These are phyloP conservation scores for Microctenopoma steveboyesi DNA, from an alignment of 2,797 vertebrate genomes.

Conservation along the genomic window DNA sequence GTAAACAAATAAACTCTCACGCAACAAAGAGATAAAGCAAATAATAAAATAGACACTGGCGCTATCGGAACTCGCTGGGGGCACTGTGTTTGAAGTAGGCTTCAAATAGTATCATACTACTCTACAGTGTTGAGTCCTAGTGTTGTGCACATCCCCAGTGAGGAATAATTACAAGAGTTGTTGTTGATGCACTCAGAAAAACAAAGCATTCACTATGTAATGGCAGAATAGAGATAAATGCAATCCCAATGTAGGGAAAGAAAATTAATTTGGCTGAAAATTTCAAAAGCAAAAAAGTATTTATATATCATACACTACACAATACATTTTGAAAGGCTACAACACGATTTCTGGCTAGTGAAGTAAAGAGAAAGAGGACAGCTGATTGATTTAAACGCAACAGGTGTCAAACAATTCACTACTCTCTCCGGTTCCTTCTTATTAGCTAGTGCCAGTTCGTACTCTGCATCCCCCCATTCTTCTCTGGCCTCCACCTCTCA, in stretches of 20 bases:
- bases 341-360: constrained; percentile 4
- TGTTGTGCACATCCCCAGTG: constrained; percentile 63
- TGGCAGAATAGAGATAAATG: constrained; percentile 52
- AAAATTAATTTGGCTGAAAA: not conserved
- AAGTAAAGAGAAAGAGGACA: not conserved
- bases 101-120: constrained; percentile 83
- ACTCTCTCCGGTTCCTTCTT: constrained; percentile 38
- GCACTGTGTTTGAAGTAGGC: constrained; percentile 80
- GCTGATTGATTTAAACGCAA: constrained; percentile 56
- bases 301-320: constrained; percentile 2
- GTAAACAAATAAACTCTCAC: constrained; percentile 85
- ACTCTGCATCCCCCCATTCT: constrained; percentile 47
- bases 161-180: constrained; percentile 73
- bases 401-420: constrained; percentile 58
- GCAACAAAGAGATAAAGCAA: constrained; percentile 84
- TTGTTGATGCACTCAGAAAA: constrained; percentile 68
- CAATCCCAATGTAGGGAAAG: constrained; percentile 28
- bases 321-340: constrained; percentile 12
- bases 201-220: constrained; percentile 69
- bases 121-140: constrained; percentile 62
- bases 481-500: constrained; percentile 71
- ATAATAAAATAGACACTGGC: constrained; percentile 78
- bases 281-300: constrained; percentile 11
- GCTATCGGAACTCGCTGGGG: constrained; percentile 77
- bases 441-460: constrained; percentile 38